These are phyloP conservation scores for Neolamprologus multifasciatus DNA, from an alignment of 2,797 vertebrate species.

Conservation along the genomic window DNA sequence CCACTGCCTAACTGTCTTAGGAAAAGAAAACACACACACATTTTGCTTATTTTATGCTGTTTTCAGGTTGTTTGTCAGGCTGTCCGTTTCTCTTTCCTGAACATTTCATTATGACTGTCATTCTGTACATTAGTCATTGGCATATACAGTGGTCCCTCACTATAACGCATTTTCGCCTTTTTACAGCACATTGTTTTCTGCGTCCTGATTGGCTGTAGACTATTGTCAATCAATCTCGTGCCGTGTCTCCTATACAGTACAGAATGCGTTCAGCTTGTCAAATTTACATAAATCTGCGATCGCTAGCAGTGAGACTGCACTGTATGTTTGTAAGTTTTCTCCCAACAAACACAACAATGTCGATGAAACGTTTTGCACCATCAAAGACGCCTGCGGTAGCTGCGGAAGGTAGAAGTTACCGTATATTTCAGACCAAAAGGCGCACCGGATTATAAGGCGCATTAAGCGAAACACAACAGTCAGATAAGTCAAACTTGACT, in stretches of 20 bases:
- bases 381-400: background rate
- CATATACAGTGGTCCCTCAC: background rate
- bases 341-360: background rate
- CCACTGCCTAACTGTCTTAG: background rate
- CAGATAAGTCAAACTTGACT: background rate
- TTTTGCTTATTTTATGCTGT: background rate
- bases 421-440: background rate
- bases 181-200: background rate
- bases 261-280: background rate
- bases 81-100: background rate
- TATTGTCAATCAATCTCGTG: background rate
- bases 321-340: background rate
- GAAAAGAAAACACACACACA: background rate
- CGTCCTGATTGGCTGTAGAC: background rate
- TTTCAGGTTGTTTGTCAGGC: background rate
- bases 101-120: background rate
- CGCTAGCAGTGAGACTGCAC: background rate
- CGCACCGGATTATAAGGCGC: background rate
- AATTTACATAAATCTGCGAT: background rate
- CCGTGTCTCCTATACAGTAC: background rate
- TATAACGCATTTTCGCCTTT: fast-evolving
- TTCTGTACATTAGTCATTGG: background rate
- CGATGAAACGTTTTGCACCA: background rate
- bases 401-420: background rate
- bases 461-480: background rate